Conservation (phyloP, 2,113 vertebrate species). For the Lagopus muta region DNA sequence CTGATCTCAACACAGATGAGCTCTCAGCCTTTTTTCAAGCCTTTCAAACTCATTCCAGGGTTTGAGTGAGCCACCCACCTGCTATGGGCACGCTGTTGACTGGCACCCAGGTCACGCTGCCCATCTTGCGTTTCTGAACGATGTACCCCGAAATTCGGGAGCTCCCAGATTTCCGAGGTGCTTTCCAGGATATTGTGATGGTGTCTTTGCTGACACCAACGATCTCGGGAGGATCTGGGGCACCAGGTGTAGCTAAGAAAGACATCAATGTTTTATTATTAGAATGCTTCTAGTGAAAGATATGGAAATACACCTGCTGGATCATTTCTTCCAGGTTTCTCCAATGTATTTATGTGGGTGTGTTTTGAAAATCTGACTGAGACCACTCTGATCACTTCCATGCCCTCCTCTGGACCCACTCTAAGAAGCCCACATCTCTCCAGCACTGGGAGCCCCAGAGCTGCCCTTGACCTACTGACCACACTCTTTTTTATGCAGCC, state of each 20-base stretch:
- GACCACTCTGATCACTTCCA: neutral
- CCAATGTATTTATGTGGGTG: neutral
- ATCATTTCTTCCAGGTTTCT: neutral
- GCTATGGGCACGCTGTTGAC: constrained; percentile 77
- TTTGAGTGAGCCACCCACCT: constrained; percentile 69
- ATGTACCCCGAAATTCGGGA: constrained; percentile 85
- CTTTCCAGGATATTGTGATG: constrained; percentile 83
- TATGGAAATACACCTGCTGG: neutral
- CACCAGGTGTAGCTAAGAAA: constrained; percentile 81
- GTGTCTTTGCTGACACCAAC: constrained; percentile 79
- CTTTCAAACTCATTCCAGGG: neutral
- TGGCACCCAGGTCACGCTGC: constrained; percentile 83
- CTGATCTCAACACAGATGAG: no score
- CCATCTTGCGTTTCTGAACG: constrained; percentile 89
- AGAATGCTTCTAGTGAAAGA: neutral
- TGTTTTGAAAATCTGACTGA: neutral
- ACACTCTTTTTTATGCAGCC: neutral
- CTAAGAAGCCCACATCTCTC: neutral
- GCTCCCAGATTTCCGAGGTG: constrained; percentile 80
- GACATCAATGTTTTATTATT: neutral
- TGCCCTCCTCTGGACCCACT: neutral
- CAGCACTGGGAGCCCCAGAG: neutral
- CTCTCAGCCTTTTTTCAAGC: neutral
- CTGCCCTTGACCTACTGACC: neutral
- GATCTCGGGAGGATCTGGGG: constrained; percentile 84